phyloP scores from a whole-genome alignment of 2,797 vertebrate genomes.

The Columba guinea region DNA sequence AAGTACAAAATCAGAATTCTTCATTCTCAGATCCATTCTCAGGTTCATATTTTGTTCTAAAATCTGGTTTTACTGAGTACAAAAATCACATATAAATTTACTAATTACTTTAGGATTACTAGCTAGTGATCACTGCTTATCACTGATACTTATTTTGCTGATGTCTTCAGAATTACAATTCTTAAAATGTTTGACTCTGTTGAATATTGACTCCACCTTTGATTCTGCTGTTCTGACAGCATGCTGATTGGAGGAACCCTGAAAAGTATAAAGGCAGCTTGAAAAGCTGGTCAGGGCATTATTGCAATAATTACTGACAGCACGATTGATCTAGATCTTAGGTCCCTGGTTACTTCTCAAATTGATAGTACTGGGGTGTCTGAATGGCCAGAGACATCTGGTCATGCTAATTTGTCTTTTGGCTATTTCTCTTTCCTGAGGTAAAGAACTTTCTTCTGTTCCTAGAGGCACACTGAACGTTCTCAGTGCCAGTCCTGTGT shows the following conservation, averaged over 20 bases:
- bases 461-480: background rate
- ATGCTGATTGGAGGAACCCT: background rate
- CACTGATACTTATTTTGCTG: background rate
- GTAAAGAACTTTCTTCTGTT: background rate
- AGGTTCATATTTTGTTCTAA: background rate
- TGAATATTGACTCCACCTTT: background rate
- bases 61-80: background rate
- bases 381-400: background rate
- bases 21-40: background rate
- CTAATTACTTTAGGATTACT: background rate
- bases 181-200: background rate
- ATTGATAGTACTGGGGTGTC: background rate
- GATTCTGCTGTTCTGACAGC: background rate
- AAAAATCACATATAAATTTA: background rate
- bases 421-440: background rate
- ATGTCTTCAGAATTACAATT: background rate
- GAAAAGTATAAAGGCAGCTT: background rate
- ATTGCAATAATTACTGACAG: background rate
- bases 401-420: background rate
- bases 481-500: background rate
- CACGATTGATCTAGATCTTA: background rate
- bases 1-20: background rate
- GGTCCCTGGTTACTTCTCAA: background rate
- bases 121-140: background rate
- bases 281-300: background rate